Percentiles rank a stretch among this genome's conserved stretches.
Evolutionary conservation across 2,113 vertebrate genomes (phyloP).

Genomic region (Odocoileus virginianus): DNA sequence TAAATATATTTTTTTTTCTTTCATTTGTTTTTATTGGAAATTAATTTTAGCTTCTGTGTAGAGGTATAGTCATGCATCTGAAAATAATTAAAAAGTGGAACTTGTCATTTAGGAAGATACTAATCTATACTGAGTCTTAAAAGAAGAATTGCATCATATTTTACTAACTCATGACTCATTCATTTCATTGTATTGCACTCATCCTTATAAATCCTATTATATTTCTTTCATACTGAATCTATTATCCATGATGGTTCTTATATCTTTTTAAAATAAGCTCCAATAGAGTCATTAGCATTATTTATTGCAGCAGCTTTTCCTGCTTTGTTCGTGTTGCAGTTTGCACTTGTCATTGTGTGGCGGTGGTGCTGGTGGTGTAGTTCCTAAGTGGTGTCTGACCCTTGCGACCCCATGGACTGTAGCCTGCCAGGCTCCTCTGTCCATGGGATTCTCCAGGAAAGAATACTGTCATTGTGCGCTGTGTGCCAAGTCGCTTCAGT

Average conservation of each 20-base stretch:
- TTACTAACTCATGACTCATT: background rate
- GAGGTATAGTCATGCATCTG: background rate
- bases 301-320: background rate
- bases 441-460: background rate
- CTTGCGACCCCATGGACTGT: background rate
- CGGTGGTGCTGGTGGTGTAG: background rate
- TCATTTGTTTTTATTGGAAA: background rate
- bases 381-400: background rate
- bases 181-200: background rate
- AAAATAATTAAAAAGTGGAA: background rate
- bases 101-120: background rate
- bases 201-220: background rate
- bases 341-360: background rate
- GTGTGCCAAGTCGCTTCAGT: background rate
- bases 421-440: background rate
- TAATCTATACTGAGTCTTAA: background rate
- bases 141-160: background rate
- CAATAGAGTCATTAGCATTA: background rate
- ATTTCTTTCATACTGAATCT: slow-evolving; percentile 19
- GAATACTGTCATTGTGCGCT: background rate
- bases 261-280: background rate
- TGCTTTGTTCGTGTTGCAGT: background rate
- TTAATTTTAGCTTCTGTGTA: background rate
- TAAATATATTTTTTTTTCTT: background rate
- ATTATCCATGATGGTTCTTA: background rate